Base-by-base conservation (phyloP, 2,888 invertebrate genomes). In the Chymomyza procnemis region DNA sequence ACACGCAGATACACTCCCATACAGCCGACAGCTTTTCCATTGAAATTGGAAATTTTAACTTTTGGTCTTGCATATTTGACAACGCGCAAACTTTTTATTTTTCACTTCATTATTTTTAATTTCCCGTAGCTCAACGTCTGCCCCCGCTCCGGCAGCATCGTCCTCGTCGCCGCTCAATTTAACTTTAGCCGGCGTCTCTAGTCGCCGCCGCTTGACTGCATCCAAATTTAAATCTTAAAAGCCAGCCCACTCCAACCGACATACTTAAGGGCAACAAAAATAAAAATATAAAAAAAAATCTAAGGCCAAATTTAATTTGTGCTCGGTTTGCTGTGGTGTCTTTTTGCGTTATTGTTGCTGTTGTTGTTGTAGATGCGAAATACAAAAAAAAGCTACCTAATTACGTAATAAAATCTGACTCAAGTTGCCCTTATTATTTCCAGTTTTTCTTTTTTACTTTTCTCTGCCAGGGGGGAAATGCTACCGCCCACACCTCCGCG, bases 341-440 rank as follows among this genome's bases (percentile, higher is more conserved):
- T 54, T 19, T 54, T 54, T 3, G 12, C 12, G 54, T 54, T 22
- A 22, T 21, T 19, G 52, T 19, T 52, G 0, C 1, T 19, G 14
- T 21, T 67, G 50, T 62, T 66, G 66, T 46, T 61, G 47, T 6
- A 69, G 65, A 52, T 71, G 64, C 8, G 64, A 50, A 82, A 76
- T 78, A 81, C 71, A 80, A 80, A 83, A 85, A n/a, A 83, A 83
- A 83, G 84, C 85, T 83, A 85, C 83, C 83, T 86, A 83, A 83
- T 83, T 83, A 83, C 84, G 84, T 81, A 81, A 85, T 83, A 81
- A 83, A 85, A 83, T 83, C 85, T 79, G 78, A 85, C 79, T 85
- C 76, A 85, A 83, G 85, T 83, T 83, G 76, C 74, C 82, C 81
- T 84, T 82, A 85, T 83, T 83, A 83, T 83, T 85, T 85, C 85